Base-by-base conservation (phyloP, 2,888 invertebrate genomes). In the Tetragonisca angustula region DNA sequence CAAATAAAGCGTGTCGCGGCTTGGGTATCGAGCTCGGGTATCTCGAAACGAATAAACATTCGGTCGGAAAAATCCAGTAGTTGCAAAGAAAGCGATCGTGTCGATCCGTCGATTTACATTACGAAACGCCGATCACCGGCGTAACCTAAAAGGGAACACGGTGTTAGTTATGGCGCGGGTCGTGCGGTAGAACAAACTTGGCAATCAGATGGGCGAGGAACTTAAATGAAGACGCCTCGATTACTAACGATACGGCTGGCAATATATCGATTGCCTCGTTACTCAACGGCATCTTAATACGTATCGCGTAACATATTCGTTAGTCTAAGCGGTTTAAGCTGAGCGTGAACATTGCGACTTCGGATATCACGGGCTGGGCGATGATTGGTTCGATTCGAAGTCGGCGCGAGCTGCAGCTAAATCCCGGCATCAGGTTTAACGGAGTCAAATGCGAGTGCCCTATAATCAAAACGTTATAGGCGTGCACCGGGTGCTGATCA, bases 401-500 rank as follows among this genome's bases (percentile, higher is more conserved):
- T 82, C 79, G 89, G 78, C 70, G 73, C 80, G 80, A 80, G 82
- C 74, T 77, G 43, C 78, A 76, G 74, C 67, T 80, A 83, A 88
- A 89, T 85, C 87, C 87, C 67, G 56, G 82, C 76, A 73, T 83
- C 84, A 84, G 83, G 71, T 89, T 85, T 79, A 85, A 78, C 83
- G 72, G 79, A 89, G 87, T 87, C 89, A 84, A 84, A 82, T 84
- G 83, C 81, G 75, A 87, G 89, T 62, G 81, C 68, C 84, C 84
- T 87, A 87, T 87, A 87, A 88, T 89, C 84, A 80, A 87, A 88
- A 89, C 84, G 79, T 89, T 88, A 89, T 84, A 84, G 79, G 68
- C 89, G 64, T 87, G 78, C 88, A 76, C 81, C 89, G 68, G 78
- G 84, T 80, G 87, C 81, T 81, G 88, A 89, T 89, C 89, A 79